Percentiles rank a stretch among this genome's conserved stretches.
Evolutionary conservation across 2,888 invertebrate genomes (phyloP).

Genomic region (Himalopsyche japonica): DNA sequence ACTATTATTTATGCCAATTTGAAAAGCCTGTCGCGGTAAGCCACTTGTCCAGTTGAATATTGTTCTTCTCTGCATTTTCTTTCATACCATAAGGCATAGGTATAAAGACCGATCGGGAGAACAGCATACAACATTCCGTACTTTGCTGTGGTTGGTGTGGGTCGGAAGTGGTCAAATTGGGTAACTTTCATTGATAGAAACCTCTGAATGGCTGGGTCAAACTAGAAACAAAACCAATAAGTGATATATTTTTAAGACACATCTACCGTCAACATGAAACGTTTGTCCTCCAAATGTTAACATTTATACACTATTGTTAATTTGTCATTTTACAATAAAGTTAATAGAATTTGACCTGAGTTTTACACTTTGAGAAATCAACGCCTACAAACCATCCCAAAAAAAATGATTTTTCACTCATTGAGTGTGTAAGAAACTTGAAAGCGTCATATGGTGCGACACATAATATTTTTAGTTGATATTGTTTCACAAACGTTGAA

Average conservation of each 20-base stretch:
- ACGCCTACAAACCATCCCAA: too few species aligned
- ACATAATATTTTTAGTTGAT: too few species aligned
- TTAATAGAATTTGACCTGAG: too few species aligned
- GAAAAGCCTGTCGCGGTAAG: slow-evolving; percentile 72
- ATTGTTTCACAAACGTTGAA: too few species aligned
- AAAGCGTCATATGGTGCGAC: too few species aligned
- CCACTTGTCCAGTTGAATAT: slow-evolving; percentile 72
- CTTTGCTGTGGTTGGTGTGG: slow-evolving; percentile 62
- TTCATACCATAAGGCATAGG: slow-evolving; percentile 58
- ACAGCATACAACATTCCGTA: slow-evolving; percentile 58
- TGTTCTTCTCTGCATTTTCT: slow-evolving; percentile 60
- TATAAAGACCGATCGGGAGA: slow-evolving; percentile 60
- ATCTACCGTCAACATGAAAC: background rate
- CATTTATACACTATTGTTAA: too few species aligned
- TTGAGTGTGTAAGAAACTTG: too few species aligned
- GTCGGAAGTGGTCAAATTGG: slow-evolving; percentile 68
- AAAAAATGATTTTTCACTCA: too few species aligned
- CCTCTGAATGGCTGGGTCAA: slow-evolving; percentile 78
- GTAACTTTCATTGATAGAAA: slow-evolving; percentile 72
- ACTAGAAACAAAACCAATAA: slow-evolving; percentile 60
- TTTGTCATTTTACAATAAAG: too few species aligned
- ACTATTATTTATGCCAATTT: slow-evolving; percentile 59
- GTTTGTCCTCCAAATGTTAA: too few species aligned
- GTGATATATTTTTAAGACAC: background rate
- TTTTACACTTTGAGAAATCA: too few species aligned